Evolutionary conservation across 2,797 vertebrate genomes (phyloP).

Genomic region (Manis javanica): DNA sequence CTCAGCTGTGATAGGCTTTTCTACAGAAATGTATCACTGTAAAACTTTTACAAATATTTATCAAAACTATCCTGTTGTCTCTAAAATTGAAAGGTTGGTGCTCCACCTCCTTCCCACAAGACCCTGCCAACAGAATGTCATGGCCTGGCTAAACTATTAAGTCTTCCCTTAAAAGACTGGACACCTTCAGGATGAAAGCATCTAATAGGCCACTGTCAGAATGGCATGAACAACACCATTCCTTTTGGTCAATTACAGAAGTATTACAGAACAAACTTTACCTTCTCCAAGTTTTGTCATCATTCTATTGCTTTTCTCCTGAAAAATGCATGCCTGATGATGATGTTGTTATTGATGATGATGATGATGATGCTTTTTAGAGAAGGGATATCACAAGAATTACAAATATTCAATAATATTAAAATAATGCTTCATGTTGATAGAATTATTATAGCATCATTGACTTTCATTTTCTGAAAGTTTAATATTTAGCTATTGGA

Average conservation of each 20-base stretch:
- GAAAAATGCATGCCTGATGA: background rate
- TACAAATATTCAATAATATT: background rate
- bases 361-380: background rate
- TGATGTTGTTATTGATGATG: background rate
- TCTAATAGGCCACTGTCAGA: background rate
- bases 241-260: background rate
- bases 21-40: slow-evolving; percentile 23
- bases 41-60: slow-evolving; percentile 63
- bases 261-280: background rate
- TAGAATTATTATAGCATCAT: background rate
- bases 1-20: slow-evolving; percentile 52
- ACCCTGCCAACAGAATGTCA: slow-evolving; percentile 14
- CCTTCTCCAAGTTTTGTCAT: background rate
- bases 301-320: background rate
- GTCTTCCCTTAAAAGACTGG: slow-evolving; percentile 21
- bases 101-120: background rate
- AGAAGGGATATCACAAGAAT: background rate
- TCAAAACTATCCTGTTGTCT: slow-evolving; percentile 49
- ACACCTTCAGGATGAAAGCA: slow-evolving; percentile 44
- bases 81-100: slow-evolving; percentile 36
- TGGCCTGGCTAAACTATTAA: slow-evolving; percentile 39
- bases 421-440: background rate
- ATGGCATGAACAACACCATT: background rate
- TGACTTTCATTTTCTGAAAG: slow-evolving; percentile 23
- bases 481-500: slow-evolving; percentile 11